Conservation (phyloP, 2,113 vertebrate genomes). For the Spilogale gracilis region DNA sequence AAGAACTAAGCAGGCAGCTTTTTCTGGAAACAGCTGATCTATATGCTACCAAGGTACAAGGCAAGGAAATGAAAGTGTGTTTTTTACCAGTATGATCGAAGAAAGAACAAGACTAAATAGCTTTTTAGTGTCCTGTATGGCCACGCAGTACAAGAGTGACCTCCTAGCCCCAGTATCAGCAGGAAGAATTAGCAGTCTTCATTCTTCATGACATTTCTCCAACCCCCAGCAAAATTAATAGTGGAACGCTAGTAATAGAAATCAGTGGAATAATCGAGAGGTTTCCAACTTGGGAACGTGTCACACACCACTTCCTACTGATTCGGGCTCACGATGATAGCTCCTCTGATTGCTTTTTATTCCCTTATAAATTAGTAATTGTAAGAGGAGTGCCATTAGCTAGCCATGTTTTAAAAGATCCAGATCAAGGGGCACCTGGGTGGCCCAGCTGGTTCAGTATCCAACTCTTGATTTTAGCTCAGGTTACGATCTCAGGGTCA, state of each 20-base stretch:
- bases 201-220: not conserved
- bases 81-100: constrained; percentile 10
- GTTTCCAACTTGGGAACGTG: not conserved
- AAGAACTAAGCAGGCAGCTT: constrained; percentile 98
- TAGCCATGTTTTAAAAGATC: not conserved
- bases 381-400: not conserved
- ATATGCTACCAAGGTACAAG: constrained; percentile 96
- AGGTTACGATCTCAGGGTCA: not conserved
- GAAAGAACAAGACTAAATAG: not conserved
- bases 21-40: constrained; percentile 99
- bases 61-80: constrained; percentile 6
- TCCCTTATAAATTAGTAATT: not conserved
- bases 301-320: not conserved
- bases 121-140: not conserved
- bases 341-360: not conserved
- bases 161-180: not conserved
- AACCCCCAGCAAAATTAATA: constrained; percentile 7
- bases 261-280: not conserved
- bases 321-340: not conserved
- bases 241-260: not conserved
- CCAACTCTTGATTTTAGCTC: not conserved
- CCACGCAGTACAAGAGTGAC: not conserved
- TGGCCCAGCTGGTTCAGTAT: not conserved
- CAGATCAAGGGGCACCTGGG: not conserved
- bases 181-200: not conserved